Conservation (phyloP, 1,140 invertebrate species). For the Caenorhabditis briggsae region DNA sequence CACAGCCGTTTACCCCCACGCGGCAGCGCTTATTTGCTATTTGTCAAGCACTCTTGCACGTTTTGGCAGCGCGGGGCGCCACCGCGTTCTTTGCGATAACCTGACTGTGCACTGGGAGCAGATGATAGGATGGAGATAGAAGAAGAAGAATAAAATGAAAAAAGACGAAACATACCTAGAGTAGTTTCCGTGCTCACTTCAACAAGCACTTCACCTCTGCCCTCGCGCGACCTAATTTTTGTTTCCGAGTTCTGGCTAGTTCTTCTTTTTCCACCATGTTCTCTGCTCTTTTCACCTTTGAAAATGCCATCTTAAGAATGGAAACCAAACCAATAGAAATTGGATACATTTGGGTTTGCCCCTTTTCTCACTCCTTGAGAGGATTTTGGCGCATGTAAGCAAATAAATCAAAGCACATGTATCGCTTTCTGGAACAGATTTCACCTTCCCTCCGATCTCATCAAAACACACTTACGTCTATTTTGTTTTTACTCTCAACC, state of each 20-base stretch:
- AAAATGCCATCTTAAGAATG: not conserved
- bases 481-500: not conserved
- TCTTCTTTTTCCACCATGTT: not conserved
- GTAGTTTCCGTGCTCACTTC: slow-evolving; percentile 33
- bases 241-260: not conserved
- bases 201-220: slow-evolving; percentile 53
- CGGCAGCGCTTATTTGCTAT: slow-evolving; percentile 46
- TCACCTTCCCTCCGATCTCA: slow-evolving; percentile 13
- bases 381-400: not conserved
- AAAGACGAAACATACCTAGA: not conserved
- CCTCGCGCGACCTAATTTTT: slow-evolving; percentile 3
- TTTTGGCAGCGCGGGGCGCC: not conserved
- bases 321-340: not conserved
- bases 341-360: slow-evolving; percentile 3
- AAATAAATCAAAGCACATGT: not conserved
- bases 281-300: slow-evolving; percentile 23
- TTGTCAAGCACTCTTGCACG: slow-evolving; percentile 37
- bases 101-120: slow-evolving; percentile 33
- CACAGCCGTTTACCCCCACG: not conserved
- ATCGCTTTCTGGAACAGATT: not conserved
- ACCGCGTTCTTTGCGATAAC: slow-evolving; percentile 39
- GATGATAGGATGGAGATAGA: not conserved
- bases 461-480: slow-evolving; percentile 17
- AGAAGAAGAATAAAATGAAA: not conserved
- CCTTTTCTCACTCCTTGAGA: not conserved